Evolutionary conservation across 2,797 vertebrate species (phyloP).

Genomic region (Scyliorhinus canicula): DNA sequence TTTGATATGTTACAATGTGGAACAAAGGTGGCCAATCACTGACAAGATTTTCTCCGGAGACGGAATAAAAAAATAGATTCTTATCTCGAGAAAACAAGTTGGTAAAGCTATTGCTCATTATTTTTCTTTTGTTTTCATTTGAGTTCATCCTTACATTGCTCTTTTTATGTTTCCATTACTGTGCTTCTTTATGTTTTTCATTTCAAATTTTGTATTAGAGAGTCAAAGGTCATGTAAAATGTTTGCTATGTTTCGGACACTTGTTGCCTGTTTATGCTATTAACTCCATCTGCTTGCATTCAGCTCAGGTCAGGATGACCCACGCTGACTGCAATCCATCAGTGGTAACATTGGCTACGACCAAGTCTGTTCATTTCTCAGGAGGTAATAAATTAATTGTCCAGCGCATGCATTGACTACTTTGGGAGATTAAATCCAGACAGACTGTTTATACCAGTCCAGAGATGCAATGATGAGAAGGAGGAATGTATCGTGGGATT

Average conservation of each 20-base stretch:
- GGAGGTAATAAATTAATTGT: conserved; percentile 22
- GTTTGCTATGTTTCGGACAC: not conserved
- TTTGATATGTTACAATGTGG: not conserved
- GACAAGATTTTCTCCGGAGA: not conserved
- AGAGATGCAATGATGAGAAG: not conserved
- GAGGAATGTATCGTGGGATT: not conserved
- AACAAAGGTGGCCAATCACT: not conserved
- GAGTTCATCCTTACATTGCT: not conserved
- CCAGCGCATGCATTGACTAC: not conserved
- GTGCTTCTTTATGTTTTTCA: not conserved
- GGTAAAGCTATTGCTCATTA: not conserved
- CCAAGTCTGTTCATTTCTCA: conserved; percentile 14
- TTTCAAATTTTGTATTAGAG: not conserved
- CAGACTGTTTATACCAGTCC: not conserved
- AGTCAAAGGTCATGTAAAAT: not conserved
- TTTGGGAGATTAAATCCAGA: conserved; percentile 1
- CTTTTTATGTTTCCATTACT: not conserved
- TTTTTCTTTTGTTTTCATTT: not conserved
- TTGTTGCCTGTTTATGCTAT: not conserved
- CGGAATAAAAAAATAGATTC: not conserved
- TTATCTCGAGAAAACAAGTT: not conserved
- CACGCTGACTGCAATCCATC: not conserved
- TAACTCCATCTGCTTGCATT: not conserved
- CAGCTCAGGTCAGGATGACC: conserved; percentile 17
- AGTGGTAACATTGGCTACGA: not conserved